A percentile compares a stretch with the other conserved stretches of the same genome.
Conservation (phyloP, 1,140 invertebrate species). For the Cephus cinctus region DNA sequence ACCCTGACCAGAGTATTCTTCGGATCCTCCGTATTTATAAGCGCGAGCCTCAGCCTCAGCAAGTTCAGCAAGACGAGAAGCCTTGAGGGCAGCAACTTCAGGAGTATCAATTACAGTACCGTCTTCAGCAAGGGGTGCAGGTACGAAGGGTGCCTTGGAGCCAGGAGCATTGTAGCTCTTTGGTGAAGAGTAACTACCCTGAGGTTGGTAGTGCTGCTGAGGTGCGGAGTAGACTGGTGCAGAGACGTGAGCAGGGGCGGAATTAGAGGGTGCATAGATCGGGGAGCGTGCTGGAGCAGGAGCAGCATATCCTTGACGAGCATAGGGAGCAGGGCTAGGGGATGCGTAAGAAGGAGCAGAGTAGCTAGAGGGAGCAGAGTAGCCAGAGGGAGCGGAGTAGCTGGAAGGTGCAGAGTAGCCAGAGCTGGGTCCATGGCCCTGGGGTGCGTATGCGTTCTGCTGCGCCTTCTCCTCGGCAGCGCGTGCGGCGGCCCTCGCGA, state of each 20-base stretch:
- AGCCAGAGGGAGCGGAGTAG: conserved; percentile 10
- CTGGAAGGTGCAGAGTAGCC: conserved; percentile 17
- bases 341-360: too few relatives aligned
- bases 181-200: conserved; percentile 25
- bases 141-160: conserved; percentile 39
- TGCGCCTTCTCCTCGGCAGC: conserved; percentile 38
- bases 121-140: conserved; percentile 62
- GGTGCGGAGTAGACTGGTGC: conserved; percentile 8
- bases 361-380: conserved; percentile 13
- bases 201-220: conserved; percentile 28
- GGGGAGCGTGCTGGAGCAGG: conserved; percentile 13
- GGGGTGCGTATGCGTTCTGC: conserved; percentile 11
- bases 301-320: conserved; percentile 6
- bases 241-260: conserved; percentile 14
- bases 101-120: conserved; percentile 62
- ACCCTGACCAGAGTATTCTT: conserved; percentile 36
- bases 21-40: conserved; percentile 52
- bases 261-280: conserved; percentile 7
- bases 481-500: conserved; percentile 47
- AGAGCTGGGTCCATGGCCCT: conserved; percentile 9
- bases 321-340: background rate
- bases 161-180: conserved; percentile 27
- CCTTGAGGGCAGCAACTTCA: conserved; percentile 59
- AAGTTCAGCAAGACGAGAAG: conserved; percentile 44
- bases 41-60: conserved; percentile 55